phyloP scores from a whole-genome alignment of 2,113 vertebrate species.

The Mus pahari region DNA sequence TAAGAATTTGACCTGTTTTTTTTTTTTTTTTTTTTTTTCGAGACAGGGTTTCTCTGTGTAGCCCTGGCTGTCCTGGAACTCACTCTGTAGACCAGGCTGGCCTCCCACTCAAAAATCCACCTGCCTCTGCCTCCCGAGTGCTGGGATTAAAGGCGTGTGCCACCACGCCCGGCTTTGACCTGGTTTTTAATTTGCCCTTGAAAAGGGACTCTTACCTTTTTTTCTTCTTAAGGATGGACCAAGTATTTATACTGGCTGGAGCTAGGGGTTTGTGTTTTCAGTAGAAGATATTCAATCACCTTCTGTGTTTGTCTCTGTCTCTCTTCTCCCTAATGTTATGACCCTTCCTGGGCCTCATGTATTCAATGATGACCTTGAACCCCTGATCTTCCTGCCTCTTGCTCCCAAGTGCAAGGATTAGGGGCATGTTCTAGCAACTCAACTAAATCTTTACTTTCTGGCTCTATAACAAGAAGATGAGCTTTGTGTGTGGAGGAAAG shows the following conservation, averaged over 20 bases:
- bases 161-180: too few species aligned
- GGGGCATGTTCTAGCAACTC: not conserved
- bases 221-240: not conserved
- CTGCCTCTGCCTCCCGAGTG: too few species aligned
- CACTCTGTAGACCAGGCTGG: too few species aligned
- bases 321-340: not conserved
- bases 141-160: too few species aligned
- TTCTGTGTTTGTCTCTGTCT: not conserved
- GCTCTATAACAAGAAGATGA: not conserved
- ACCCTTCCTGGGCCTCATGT: not conserved
- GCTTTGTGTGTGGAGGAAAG: accelerated
- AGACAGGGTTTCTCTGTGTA: too few species aligned
- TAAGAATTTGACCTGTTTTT: too few species aligned
- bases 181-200: not conserved
- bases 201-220: not conserved
- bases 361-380: not conserved
- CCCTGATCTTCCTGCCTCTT: not conserved
- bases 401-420: not conserved
- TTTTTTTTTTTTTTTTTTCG: too few species aligned
- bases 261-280: not conserved
- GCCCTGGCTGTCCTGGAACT: too few species aligned
- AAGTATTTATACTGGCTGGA: not conserved
- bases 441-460: not conserved
- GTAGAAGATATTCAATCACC: not conserved
- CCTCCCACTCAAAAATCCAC: too few species aligned